Evolutionary conservation across 2,113 vertebrate species (phyloP), one percentile per base, ranked within the genome.

Genomic region (Rhadina sibilatrix): DNA sequence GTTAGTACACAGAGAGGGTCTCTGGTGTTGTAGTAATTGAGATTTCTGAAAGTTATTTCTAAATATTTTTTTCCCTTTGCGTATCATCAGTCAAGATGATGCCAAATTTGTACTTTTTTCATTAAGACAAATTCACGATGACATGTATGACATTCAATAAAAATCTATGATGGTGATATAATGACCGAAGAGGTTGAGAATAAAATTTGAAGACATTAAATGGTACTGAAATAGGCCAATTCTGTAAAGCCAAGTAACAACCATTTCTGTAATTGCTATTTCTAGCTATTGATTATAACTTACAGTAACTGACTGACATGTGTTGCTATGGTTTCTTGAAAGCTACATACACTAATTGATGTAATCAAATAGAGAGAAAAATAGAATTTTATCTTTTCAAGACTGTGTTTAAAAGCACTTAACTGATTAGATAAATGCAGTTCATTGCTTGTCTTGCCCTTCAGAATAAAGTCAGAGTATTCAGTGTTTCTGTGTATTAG

Each of bases 261-360:
- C 68, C n/a, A 63, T 91, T 91, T 91, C 70, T 93, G 75, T 86
- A 96, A 95, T 95, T 90, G 93, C 94, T 96, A 93, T 95, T 96
- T 94, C 79, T 88, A 94, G 79, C 83, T 95, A 95, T 96, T 95
- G 94, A 94, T 95, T 96, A 95, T 91, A 95, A 93, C 76, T 95
- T 95, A 83, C 49, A 94, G 79, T 83, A 88, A 49, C 75, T 93
- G 90, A 93, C 66, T 96, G 92, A 77, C 91, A 72, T 69, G 25
- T 96, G 89, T 96, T 97, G 85, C 96, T 95, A 96, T 94, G 88
- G 85, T 95, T 97, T 96, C 94, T 92, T 88, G 93, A 93, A 95
- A 91, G 47, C 87, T 91, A 83, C 81, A 95, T 94, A 74, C 64
- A 80, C 70, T 95, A 94, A 94, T 85, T 95, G 87, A 74, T 94